Percentiles rank a stretch among this genome's conserved stretches.
These are phyloP conservation scores for Limonius californicus DNA, from an alignment of 1,140 invertebrate genomes.

Conservation along the genomic window DNA sequence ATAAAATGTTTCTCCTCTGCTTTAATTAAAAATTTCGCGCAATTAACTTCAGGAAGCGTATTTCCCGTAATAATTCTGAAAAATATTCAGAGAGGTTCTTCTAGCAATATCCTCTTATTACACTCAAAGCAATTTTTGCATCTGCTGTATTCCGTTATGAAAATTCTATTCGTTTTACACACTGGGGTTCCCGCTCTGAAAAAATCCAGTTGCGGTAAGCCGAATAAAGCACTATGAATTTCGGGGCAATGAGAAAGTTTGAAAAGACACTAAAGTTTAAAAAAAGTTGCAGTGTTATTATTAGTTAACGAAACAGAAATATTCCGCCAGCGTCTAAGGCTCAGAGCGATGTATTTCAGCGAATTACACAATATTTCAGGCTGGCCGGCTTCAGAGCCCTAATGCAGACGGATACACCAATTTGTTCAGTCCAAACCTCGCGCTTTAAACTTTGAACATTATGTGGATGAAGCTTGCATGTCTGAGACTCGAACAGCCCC, in stretches of 20 bases:
- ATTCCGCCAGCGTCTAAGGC: conserved; percentile 25
- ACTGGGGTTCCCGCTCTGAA: too few species aligned
- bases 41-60: conserved; percentile 5
- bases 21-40: conserved; percentile 9
- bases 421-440: conserved; percentile 29
- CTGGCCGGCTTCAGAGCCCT: conserved; percentile 18
- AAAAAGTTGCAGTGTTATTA: conserved; percentile 28
- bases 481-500: neutral
- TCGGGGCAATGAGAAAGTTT: neutral
- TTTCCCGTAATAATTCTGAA: neutral
- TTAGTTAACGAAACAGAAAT: conserved; percentile 32
- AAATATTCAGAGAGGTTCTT: neutral
- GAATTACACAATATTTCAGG: conserved; percentile 31
- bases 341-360: conserved; percentile 18
- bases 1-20: conserved; percentile 2
- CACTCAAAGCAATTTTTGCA: too few species aligned
- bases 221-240: too few species aligned
- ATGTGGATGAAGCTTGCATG: conserved; percentile 20
- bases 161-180: neutral
- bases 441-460: conserved; percentile 34
- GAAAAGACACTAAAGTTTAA: neutral
- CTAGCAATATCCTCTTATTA: too few species aligned
- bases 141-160: neutral
- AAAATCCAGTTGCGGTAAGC: too few species aligned
- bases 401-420: conserved; percentile 36